phyloP scores from a whole-genome alignment of 1,140 invertebrate species.

The Pogonomyrmex californicus region DNA sequence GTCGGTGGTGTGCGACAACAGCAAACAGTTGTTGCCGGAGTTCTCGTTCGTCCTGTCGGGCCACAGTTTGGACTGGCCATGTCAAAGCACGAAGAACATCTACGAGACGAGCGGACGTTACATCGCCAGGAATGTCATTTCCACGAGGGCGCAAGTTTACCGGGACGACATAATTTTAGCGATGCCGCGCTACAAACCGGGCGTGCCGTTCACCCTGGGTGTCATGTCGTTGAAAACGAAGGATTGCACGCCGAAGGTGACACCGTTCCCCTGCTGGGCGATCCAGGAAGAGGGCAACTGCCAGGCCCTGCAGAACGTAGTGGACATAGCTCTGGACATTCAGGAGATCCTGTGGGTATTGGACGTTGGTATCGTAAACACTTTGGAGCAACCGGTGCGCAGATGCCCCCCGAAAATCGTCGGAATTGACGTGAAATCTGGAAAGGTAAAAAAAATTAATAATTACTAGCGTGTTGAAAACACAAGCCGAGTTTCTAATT shows the following conservation, averaged over 20 bases:
- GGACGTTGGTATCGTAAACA: constrained; percentile 90
- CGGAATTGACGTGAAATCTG: constrained; percentile 88
- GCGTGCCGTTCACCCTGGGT: constrained; percentile 89
- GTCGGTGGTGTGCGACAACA: background rate
- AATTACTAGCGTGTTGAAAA: background rate
- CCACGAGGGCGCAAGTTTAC: constrained; percentile 88
- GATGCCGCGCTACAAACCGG: constrained; percentile 88
- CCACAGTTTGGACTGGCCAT: constrained; percentile 88
- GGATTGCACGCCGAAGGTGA: constrained; percentile 83
- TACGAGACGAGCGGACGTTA: constrained; percentile 88
- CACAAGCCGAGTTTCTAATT: background rate
- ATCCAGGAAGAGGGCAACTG: constrained; percentile 89
- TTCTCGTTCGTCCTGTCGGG: constrained; percentile 84
- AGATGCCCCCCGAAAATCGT: constrained; percentile 90
- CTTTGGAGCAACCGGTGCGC: constrained; percentile 88
- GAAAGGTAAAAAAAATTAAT: constrained; percentile 82
- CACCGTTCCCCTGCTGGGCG: constrained; percentile 89
- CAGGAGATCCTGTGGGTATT: constrained; percentile 90
- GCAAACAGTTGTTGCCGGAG: constrained; percentile 43
- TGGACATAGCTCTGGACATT: constrained; percentile 88
- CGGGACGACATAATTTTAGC: constrained; percentile 88
- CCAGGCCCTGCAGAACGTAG: constrained; percentile 88
- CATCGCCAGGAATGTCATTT: constrained; percentile 88
- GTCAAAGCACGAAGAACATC: constrained; percentile 88
- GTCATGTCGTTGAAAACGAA: constrained; percentile 86